Base-by-base conservation (phyloP, 2,888 invertebrate species). In the Caenorhabditis virilis region DNA sequence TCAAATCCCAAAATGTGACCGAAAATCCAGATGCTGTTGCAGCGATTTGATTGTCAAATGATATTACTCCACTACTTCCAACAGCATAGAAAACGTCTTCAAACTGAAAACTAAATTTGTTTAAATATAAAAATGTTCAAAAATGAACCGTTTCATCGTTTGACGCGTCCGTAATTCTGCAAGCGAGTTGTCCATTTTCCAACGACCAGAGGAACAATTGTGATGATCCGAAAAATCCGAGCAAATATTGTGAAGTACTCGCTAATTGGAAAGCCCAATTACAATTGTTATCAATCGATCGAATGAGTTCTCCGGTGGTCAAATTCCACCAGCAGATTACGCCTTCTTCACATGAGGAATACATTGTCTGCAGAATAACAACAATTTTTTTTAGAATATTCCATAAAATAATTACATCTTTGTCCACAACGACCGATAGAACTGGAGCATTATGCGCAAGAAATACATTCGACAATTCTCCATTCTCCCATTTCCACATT, bases 251-350 rank as follows among this genome's bases (percentile, higher is more conserved):
- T 3, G 50, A 42, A n/a, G 63, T 39, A 11, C 55, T 51, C 20
- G 60, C 49, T 2, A 66, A 45, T 53, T 61, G 66, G 50, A 56
- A 61, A 2, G 66, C 50, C 57, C 53, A 56, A 20, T 36, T 54
- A 6, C 47, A 55, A 16, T 60, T 60, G 45, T 59, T 62, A 20
- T 70, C 61, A 13, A 49, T 39, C 0, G 69, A 47, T 26, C 70
- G 41, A 4, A 73, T 50, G 6, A 69, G 50, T 47, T 69, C 66
- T 26, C 67, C 70, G 0, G 59, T 59, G 9, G 33, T n/a, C 23
- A 81, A 30, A 41, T 77, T 64, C 81, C 81, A 81, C 61, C 78
- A 74, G 33, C 78, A 79, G 25, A 81, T 59, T n/a, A 77, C 52
- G 4, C 79, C 79, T 18, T 74, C 72, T 45, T 75, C 76, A 45